Percentiles rank a stretch among this genome's conserved stretches.
Evolutionary conservation across 2,888 invertebrate genomes (phyloP).

Genomic region (Artemia sinica): DNA sequence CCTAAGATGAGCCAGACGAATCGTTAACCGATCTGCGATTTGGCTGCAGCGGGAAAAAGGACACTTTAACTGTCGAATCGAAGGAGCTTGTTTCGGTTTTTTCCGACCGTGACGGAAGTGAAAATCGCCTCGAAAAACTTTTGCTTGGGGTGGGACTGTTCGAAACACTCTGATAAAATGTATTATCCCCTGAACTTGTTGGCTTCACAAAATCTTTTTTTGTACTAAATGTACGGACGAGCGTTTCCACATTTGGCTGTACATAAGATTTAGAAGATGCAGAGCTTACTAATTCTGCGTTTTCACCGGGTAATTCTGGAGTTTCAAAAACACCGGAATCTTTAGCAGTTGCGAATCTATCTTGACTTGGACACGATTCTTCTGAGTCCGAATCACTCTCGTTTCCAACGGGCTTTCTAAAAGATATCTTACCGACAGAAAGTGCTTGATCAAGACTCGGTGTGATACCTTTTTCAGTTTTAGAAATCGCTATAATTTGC

Average conservation of each 20-base stretch:
- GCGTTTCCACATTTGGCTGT: not conserved
- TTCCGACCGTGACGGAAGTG: not conserved
- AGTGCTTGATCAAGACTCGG: not conserved
- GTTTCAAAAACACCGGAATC: not conserved
- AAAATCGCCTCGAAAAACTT: conserved; percentile 1
- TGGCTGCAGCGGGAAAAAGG: not conserved
- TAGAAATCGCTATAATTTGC: not conserved
- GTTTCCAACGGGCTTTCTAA: not conserved
- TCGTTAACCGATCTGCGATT: not conserved
- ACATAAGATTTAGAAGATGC: not conserved
- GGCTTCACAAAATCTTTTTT: not conserved
- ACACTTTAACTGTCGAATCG: not conserved
- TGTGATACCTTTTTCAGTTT: not conserved
- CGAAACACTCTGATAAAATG: not conserved
- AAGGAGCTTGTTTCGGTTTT: not conserved
- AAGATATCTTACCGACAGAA: not conserved
- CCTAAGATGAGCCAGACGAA: not conserved
- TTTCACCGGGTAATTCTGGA: not conserved
- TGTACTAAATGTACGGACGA: not conserved
- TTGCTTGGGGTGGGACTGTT: not conserved
- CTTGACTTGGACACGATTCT: not conserved
- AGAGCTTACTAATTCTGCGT: not conserved
- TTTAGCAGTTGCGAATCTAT: not conserved
- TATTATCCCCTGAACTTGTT: not conserved
- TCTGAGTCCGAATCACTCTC: not conserved